Evolutionary conservation across 2,797 vertebrate genomes (phyloP), one percentile per base, ranked within the genome.

Genomic region (Danio jaintianensis): DNA sequence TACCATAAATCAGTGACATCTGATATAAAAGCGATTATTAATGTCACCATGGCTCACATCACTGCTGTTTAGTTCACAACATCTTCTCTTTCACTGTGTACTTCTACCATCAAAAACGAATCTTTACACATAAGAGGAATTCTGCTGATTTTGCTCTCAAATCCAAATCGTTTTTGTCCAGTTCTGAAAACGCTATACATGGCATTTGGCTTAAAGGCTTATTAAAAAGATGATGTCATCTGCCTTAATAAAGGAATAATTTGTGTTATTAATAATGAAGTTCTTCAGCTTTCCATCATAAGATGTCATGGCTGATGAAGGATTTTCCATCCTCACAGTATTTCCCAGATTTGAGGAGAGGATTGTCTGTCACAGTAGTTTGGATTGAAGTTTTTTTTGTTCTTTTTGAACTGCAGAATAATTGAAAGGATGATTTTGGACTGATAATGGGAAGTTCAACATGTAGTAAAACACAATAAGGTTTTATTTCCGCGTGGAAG

Each of bases 31-130:
- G 69, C 16, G 43, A 40, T 38, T 62, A 58, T 52, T 22, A 53
- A 62, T 52, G 36, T 43, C 9, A 13, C 5, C 56, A 52, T 62
- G 56, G 18, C 58, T 43, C 13, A 45, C 52, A 42, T n/a, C 16
- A 40, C 38, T 62, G 13, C 13, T n/a, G 45, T 62, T 53, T 79
- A 53, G 67, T 42, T 79, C 2, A 56, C 29, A 12, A 3, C 16
- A 47, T 56, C 15, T 47, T 55, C 16, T 53, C 12, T 36, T 56
- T 20, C 38, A 16, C 7, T 43, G 6, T 56, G 52, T 40, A 15
- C 11, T 67, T 56, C 53, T 7, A 38, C 58, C 7, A 47, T 45
- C 16, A 63, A 16, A 75, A 53, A 75, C 48, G 63, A 64, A 64
- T 5, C 45, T 15, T 20, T 18, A 50, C 4, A 18, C 59, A 56